A percentile compares a stretch with the other conserved stretches of the same genome.
These are phyloP conservation scores for Rhagologus leucostigma DNA, from an alignment of 2,113 vertebrate genomes.

Conservation along the genomic window DNA sequence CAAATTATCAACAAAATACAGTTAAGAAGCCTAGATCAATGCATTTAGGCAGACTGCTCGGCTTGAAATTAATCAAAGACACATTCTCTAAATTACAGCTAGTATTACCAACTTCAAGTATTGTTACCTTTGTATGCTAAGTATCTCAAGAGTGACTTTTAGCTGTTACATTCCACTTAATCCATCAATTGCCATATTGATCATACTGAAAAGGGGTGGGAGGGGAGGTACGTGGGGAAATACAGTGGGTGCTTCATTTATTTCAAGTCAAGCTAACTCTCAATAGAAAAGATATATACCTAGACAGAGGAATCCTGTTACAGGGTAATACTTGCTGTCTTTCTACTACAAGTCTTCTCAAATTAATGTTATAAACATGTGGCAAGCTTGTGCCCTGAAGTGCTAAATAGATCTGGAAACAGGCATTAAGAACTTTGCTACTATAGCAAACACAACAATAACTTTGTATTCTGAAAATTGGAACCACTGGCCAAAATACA, in stretches of 20 bases:
- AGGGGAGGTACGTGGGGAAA: not conserved
- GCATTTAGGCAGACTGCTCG: accelerated
- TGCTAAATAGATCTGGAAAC: not conserved
- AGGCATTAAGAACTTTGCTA: not conserved
- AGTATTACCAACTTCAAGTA: not conserved
- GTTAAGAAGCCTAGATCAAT: not conserved
- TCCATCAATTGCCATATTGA: not conserved
- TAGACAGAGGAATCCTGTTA: not conserved
- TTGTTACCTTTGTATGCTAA: not conserved
- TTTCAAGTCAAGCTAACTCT: not conserved
- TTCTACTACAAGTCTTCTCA: not conserved
- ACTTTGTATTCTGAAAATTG: not conserved
- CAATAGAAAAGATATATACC: not conserved
- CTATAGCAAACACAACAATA: not conserved
- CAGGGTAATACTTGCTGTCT: not conserved
- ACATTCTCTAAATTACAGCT: not conserved
- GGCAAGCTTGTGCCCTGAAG: not conserved
- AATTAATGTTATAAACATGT: not conserved
- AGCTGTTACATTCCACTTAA: not conserved
- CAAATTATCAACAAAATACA: not conserved
- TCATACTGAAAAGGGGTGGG: not conserved
- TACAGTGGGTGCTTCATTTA: not conserved
- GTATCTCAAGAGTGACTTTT: not conserved
- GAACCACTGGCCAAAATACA: not conserved
- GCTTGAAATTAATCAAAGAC: not conserved